These are phyloP conservation scores for Acrobasis repandana DNA, from an alignment of 2,888 invertebrate species.

Conservation along the genomic window DNA sequence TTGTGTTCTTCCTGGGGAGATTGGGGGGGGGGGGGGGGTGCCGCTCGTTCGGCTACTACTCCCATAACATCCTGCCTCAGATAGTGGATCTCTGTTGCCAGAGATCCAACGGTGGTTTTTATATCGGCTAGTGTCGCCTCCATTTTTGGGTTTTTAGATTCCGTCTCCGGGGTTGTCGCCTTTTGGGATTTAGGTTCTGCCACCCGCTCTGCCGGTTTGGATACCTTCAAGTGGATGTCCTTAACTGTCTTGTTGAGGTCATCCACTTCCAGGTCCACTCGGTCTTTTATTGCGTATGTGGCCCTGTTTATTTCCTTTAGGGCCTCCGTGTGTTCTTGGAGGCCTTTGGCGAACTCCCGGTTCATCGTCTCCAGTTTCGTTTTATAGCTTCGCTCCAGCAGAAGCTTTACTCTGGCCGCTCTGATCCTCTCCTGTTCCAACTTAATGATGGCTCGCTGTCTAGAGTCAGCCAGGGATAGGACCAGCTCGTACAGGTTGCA, in stretches of 20 bases:
- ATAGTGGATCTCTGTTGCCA: background rate
- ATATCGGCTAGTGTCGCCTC: background rate
- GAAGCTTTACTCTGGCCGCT: background rate
- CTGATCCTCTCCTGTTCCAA: slow-evolving; percentile 16
- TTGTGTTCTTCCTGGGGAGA: background rate
- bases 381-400: background rate
- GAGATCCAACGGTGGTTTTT: background rate
- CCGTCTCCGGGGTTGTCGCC: too few relatives aligned
- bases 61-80: background rate
- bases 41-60: background rate
- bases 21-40: background rate
- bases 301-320: too few relatives aligned
- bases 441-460: too few relatives aligned
- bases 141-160: background rate
- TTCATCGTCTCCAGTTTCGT: background rate
- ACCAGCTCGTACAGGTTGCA: slow-evolving; percentile 20
- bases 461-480: slow-evolving; percentile 21
- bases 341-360: too few relatives aligned
- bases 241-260: too few relatives aligned
- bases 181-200: too few relatives aligned
- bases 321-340: too few relatives aligned
- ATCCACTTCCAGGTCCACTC: too few relatives aligned
- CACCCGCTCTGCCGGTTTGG: too few relatives aligned
- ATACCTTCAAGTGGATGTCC: too few relatives aligned
- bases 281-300: too few relatives aligned